Conservation (phyloP, 2,888 invertebrate species). For the Ornithoptera priamus region DNA sequence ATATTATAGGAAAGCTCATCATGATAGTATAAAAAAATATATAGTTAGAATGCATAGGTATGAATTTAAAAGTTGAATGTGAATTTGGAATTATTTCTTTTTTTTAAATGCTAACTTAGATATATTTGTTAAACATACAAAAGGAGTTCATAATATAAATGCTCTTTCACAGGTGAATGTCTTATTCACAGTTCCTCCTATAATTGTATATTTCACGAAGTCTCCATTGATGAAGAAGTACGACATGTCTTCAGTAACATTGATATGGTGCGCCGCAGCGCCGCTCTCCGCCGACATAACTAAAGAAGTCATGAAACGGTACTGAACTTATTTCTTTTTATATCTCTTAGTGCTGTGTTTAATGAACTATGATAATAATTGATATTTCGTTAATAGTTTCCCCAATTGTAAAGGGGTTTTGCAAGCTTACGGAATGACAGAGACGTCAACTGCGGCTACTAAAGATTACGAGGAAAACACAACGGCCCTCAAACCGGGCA, state of each 20-base stretch:
- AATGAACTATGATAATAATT: neutral
- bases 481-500: constrained; percentile 47
- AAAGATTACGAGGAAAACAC: constrained; percentile 43
- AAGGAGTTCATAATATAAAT: too few relatives aligned
- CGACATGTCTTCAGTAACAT: constrained; percentile 52
- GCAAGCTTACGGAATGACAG: constrained; percentile 68
- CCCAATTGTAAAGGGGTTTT: constrained; percentile 57
- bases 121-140: too few relatives aligned
- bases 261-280: constrained; percentile 58
- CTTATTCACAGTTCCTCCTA: constrained; percentile 57
- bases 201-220: constrained; percentile 57
- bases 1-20: too few relatives aligned
- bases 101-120: too few relatives aligned
- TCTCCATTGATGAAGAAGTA: constrained; percentile 52
- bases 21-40: too few relatives aligned
- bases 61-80: too few relatives aligned
- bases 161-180: constrained; percentile 42
- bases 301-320: constrained; percentile 54
- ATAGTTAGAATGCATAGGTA: too few relatives aligned
- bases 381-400: constrained; percentile 42
- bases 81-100: too few relatives aligned
- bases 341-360: neutral
- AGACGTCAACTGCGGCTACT: constrained; percentile 56
- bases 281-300: constrained; percentile 55
- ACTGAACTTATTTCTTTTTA: constrained; percentile 8